Base-by-base conservation (phyloP, 2,797 vertebrate species). In the Thunnus albacares region DNA sequence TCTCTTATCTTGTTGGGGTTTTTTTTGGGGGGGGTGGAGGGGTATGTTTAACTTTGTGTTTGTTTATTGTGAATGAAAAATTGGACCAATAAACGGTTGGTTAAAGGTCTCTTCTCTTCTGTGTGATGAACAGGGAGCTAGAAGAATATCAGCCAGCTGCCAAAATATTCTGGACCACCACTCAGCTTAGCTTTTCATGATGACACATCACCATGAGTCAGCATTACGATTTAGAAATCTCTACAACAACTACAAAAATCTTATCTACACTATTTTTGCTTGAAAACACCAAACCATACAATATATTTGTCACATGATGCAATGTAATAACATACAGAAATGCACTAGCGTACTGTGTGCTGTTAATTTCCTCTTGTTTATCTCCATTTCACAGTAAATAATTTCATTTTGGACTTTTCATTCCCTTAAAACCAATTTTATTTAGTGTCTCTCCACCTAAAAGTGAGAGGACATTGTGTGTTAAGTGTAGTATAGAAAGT, bases 141-240 rank as follows among this genome's bases (percentile, higher is more conserved):
- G 2, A 26, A 49, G 26, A 49, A 58, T 26, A 20, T 75, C 28
- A 58, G 7, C n/a, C 63, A 75, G 64, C 64, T 53, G 65, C 38
- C n/a, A 24, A 24, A 5, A 38, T 26, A 56, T 17, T 43, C n/a
- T 26, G 3, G n/a, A 43, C 12, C 22, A 28, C 17, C 18, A 14
- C 22, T 43, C 22, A 22, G 28, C 12, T 24, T 24, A 24, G 24
- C 24, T 51, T 9, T 49, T 28, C 49, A 47, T 14, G 26, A 9
- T 53, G 56, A 76, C n/a, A 24, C 3, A 22, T 41, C 33, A 24
- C 22, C 30, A 41, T n/a, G 41, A 68, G 52, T 28, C 60, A 49
- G 15, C 28, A 49, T 7, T 5, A 30, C 6, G 30, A 18, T 7
- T 22, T 47, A 33, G 4, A 33, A 60, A 60, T 60, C 24, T 20